Percentiles rank a stretch among this genome's conserved stretches.
Conservation (phyloP, 1,140 invertebrate genomes). For the Drosophila aff. region DNA sequence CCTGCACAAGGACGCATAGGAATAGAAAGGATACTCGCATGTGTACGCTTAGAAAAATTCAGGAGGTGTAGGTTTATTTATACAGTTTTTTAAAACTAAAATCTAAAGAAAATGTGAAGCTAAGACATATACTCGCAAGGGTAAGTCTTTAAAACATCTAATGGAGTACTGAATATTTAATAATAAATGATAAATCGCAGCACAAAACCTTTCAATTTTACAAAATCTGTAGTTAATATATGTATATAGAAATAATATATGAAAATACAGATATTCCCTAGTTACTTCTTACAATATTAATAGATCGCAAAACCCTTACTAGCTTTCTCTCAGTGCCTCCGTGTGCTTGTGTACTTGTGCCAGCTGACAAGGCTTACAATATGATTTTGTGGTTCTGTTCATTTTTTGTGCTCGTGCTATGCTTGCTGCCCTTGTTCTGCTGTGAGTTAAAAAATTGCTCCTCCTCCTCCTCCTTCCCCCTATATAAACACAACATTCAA, state of each 20-base stretch:
- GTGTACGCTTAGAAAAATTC: not conserved
- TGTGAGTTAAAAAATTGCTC: constrained; percentile 46
- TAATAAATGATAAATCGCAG: not conserved
- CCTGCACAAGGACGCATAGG: constrained; percentile 70
- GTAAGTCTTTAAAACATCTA: not conserved
- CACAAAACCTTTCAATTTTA: not conserved
- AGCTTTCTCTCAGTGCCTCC: constrained; percentile 8
- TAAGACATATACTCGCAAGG: not conserved
- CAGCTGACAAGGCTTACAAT: constrained; percentile 77
- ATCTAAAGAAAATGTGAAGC: not conserved
- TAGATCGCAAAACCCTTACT: too few species aligned
- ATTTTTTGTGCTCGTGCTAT: constrained; percentile 58
- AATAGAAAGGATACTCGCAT: constrained; percentile 46
- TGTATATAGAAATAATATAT: not conserved
- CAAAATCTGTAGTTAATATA: not conserved
- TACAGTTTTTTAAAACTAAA: too few species aligned
- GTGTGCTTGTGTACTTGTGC: constrained; percentile 22
- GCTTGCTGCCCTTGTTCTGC: constrained; percentile 35
- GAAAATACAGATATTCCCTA: not conserved
- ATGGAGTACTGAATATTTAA: not conserved
- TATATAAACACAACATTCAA: constrained; percentile 51
- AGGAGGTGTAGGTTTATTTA: too few species aligned
- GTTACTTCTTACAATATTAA: not conserved
- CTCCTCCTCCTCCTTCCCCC: not conserved
- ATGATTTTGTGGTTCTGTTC: constrained; percentile 79